Conservation (phyloP, 2,888 invertebrate genomes). For the Zonitis immaculata region DNA sequence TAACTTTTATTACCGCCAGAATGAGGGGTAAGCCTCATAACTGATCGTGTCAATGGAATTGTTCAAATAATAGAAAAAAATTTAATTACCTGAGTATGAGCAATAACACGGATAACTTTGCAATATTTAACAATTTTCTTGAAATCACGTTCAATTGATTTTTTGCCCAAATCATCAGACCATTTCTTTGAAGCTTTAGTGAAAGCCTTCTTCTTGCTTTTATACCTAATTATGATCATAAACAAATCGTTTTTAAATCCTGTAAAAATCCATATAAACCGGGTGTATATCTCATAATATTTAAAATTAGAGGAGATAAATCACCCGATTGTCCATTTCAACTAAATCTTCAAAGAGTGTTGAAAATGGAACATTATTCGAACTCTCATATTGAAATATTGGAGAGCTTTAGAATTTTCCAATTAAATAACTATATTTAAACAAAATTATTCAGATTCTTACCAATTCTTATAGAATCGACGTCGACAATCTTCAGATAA, state of each 20-base stretch:
- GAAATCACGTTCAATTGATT: conserved; percentile 95
- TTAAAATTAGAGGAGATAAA: conserved; percentile 62
- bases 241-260: conserved; percentile 4
- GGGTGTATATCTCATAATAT: conserved; percentile 63
- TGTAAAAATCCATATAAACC: conserved; percentile 16
- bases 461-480: conserved; percentile 99
- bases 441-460: conserved; percentile 47
- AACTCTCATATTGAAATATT: conserved; percentile 66
- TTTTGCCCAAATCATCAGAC: conserved; percentile 95
- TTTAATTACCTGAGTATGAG: conserved; percentile 86
- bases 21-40: conserved; percentile 46
- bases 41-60: conserved; percentile 39
- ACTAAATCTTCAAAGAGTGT: conserved; percentile 27
- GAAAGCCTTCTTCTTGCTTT: conserved; percentile 99
- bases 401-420: conserved; percentile 57
- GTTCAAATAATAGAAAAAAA: conserved; percentile 3
- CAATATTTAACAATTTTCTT: conserved; percentile 98
- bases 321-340: conserved; percentile 36
- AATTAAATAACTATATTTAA: conserved; percentile 26
- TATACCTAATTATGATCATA: conserved; percentile 69
- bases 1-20: conserved; percentile 38
- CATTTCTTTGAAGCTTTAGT: conserved; percentile 98
- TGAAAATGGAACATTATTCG: conserved; percentile 36
- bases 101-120: conserved; percentile 92
- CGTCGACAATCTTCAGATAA: conserved; percentile 97